Evolutionary conservation across 2,797 vertebrate genomes (phyloP), one percentile per base, ranked within the genome.

Genomic region (Pseudocheirus occidentalis): DNA sequence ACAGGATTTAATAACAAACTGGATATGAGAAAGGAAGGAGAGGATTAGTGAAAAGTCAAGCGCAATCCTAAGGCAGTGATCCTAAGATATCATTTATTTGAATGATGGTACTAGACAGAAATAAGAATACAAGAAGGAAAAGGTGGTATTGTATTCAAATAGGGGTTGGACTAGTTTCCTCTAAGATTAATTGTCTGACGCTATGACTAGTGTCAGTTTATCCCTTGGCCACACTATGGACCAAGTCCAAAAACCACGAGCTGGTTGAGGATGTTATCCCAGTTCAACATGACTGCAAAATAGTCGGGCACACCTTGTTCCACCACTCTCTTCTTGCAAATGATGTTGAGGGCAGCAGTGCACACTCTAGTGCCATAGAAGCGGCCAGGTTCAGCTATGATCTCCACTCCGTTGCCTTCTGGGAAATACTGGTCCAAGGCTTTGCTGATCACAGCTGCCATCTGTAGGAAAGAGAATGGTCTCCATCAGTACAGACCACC

Each of bases 381-480:
- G 58, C 52, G 4, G 4, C 98, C 96, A 0, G 92, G 96, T 66
- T 97, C 97, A 0, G 90, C 53, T 0, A 97, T 94, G 58, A 97
- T 40, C 58, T 96, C 0, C 0, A 97, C 0, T 0, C 95, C 62
- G 0, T 56, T n/a, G 3, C 46, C 91, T 57, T 91, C 13, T 0
- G 96, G 95, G 91, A 98, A 97, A 93, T 96, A 93, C 89, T 93
- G 92, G 89, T 96, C 92, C 92, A 96, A 93, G 40, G 95, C 57
- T 0, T 62, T 73, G 0, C 2, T 91, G 94, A 97, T 91, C 46
- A 34, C 93, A 57, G 10, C 91, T 0, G 4, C 91, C 56, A 96
- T 91, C 96, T 96, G 62, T 11, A 1, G 62, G 46, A 4, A 62
- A 53, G 59, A 56, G 10, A 34, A n/a, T 40, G n/a, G 6, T 81